Evolutionary conservation across 1,140 invertebrate species (phyloP), one percentile per base, ranked within the genome.

Genomic region (Macrocentrus cingulum): DNA sequence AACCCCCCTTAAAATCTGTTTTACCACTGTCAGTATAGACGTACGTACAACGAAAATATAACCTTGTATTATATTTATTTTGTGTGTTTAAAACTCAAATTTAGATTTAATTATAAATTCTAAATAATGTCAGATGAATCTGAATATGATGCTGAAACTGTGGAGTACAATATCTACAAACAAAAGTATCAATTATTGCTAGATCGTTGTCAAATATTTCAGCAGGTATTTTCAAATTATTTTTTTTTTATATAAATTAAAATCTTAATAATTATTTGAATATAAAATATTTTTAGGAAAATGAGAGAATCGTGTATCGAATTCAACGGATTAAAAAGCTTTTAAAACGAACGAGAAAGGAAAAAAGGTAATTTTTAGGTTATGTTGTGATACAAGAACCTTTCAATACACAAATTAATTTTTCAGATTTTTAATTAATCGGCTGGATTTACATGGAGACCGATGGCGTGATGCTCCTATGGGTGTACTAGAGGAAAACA

Each of bases 401-500:
- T n/a, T n/a, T n/a, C n/a, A n/a, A n/a, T n/a, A n/a, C n/a, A n/a
- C n/a, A n/a, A n/a, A n/a, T n/a, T 61, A 53, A 6, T 57, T 16
- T 62, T 25, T 13, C 34, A 80, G 77, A 69, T 80, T 76, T 66
- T 68, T 80, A 64, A 80, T 80, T 15, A 71, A 77, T 67, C 72
- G 80, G 25, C 60, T 81, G 25, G 79, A 81, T 67, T 71, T 75
- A 52, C 80, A 80, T 64, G 77, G 79, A 20, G 80, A 81, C 61
- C 71, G 63, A 37, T 81, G 80, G 80, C 63, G 78, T 22, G 78
- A 81, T 63, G 66, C 68, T 16, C 78, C 79, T 2, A 78, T 81
- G 72, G 77, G 79, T 23, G 75, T 80, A 18, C 61, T 79, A 2
- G 79, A 81, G 46, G 77, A 80, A 49, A 79, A 80, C 19, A 80